Conservation (phyloP, 2,797 vertebrate genomes). For the Perodicticus potto region DNA sequence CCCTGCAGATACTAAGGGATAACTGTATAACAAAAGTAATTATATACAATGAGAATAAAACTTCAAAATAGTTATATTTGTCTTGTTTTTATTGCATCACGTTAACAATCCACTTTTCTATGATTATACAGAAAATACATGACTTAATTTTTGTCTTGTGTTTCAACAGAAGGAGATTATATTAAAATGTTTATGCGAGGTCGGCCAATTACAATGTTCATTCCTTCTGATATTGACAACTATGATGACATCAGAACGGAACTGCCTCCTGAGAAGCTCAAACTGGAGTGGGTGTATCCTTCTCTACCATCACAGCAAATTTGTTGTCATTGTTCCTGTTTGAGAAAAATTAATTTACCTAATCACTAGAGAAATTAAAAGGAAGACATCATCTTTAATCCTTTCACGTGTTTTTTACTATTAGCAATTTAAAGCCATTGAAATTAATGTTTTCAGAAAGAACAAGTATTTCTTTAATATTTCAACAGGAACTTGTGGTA, state of each 20-base stretch:
- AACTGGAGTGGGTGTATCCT: constrained; percentile 99
- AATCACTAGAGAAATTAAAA: constrained; percentile 35
- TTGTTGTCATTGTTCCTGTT: constrained; percentile 34
- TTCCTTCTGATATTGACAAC: constrained; percentile 96
- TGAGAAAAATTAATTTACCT: constrained; percentile 53
- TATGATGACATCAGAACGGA: constrained; percentile 96
- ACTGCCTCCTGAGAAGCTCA: constrained; percentile 96
- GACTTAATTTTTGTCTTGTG: constrained; percentile 77
- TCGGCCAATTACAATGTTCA: constrained; percentile 99
- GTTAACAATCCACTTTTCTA: constrained; percentile 48
- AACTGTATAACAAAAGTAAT: not conserved
- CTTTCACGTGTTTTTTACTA: constrained; percentile 38
- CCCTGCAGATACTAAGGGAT: not conserved
- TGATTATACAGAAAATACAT: constrained; percentile 60
- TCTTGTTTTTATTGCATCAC: constrained; percentile 56
- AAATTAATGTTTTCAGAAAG: not conserved
- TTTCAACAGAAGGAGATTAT: constrained; percentile 95
- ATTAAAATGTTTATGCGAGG: constrained; percentile 99
- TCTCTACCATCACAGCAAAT: constrained; percentile 65
- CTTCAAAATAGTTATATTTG: not conserved
- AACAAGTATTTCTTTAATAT: not conserved
- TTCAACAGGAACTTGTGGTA: not conserved
- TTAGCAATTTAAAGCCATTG: constrained; percentile 41
- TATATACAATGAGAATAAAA: constrained; percentile 9
- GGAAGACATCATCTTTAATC: not conserved